Evolutionary conservation across 2,797 vertebrate species (phyloP).

Genomic region (Toxotes lorentzi): DNA sequence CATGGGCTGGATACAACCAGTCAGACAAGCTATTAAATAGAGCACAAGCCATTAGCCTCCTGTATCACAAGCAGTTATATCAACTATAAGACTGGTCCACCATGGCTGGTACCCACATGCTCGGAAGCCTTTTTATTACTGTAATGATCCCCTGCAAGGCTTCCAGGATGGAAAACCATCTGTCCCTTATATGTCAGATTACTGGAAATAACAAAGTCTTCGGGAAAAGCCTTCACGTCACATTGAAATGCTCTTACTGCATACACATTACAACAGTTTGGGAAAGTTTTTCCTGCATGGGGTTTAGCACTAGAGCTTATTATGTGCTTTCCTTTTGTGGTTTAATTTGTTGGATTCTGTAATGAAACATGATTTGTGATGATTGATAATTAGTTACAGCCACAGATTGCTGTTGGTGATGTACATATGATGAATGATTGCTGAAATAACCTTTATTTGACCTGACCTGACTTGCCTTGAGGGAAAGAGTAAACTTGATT

Average conservation of each 20-base stretch:
- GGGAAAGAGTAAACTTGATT: slow-evolving; percentile 2
- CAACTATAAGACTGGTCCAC: slow-evolving; percentile 21
- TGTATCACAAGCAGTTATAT: slow-evolving; percentile 37
- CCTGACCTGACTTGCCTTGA: background rate
- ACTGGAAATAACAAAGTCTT: slow-evolving; percentile 32
- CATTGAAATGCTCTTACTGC: background rate
- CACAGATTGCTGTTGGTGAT: background rate
- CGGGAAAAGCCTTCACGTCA: background rate
- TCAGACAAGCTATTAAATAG: slow-evolving; percentile 40
- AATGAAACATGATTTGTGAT: slow-evolving; percentile 13
- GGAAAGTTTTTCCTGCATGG: background rate
- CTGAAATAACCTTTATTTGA: slow-evolving; percentile 1
- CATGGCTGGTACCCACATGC: background rate
- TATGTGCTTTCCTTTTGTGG: background rate
- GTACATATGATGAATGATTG: background rate
- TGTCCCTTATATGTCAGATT: slow-evolving; percentile 6
- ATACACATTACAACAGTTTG: background rate
- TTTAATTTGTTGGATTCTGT: background rate
- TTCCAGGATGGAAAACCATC: slow-evolving; percentile 17
- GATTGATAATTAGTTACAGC: slow-evolving; percentile 1
- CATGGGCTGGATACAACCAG: slow-evolving; percentile 12
- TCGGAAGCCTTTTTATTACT: slow-evolving; percentile 28
- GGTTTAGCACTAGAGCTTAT: background rate
- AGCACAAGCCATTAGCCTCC: slow-evolving; percentile 43
- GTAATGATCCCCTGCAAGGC: slow-evolving; percentile 35